Evolutionary conservation across 2,888 invertebrate species (phyloP), one percentile per base, ranked within the genome.

Genomic region (Tetragnatha montana): DNA sequence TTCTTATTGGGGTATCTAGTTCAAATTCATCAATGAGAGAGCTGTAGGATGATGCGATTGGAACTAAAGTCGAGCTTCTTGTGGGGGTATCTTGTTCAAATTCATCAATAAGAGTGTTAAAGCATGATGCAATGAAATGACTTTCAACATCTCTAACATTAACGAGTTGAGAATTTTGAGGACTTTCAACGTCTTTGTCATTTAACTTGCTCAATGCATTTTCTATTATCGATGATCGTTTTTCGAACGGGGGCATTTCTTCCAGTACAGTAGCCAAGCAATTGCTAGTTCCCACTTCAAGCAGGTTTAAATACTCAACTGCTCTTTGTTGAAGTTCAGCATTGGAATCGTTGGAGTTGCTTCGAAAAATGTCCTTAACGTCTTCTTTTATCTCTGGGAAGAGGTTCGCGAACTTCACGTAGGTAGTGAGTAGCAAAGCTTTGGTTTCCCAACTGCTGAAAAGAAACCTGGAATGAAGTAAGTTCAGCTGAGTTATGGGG

Each of bases 241-340:
- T 86, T 73, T 74, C 19, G 7, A 47, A 19, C 47, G 22, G 47
- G 0, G 89, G 85, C 76, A 85, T 89, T 73, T 76, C 68, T 19
- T 85, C 85, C 7, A 89, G 19, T 14, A 89, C 60, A 14, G 69
- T 69, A 21, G 75, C 81, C 10, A 89, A 71, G 21, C 12, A 17
- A 0, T 71, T 35, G 4, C n/a, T 17, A n/a, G 22, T 69, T 49
- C 47, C 69, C 10, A 49, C 21, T 22, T 85, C 71, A 22, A 70
- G 76, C 8, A 89, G 22, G 35, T 76, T 76, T 19, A 85, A 71
- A 70, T 89, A 89, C 76, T 89, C 89, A 10, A 73, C 51, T 19
- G 85, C 81, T 75, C 89, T 75, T 21, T 89, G 89, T 49, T 89
- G 89, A 75, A 85, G 81, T 75, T 89, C 89, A 21, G 51, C 12